Evolutionary conservation across 1,140 invertebrate species (phyloP).

Genomic region (Schlechtendalia chinensis): DNA sequence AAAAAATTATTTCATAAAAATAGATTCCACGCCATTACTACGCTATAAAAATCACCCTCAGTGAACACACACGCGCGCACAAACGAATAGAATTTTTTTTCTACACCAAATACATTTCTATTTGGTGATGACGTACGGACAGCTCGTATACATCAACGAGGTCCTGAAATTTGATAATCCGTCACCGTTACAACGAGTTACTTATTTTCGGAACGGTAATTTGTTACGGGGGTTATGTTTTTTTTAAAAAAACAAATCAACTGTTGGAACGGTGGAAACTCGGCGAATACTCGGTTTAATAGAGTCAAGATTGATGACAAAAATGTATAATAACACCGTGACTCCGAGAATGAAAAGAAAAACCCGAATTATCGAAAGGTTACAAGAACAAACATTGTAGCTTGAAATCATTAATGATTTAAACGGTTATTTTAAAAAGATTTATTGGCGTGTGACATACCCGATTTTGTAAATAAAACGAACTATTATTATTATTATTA

Average conservation of each 20-base stretch:
- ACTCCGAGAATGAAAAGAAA: background rate
- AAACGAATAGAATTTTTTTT: no score
- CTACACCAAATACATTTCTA: background rate
- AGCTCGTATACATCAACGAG: conserved; percentile 3
- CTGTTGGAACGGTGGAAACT: background rate
- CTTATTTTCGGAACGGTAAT: conserved; percentile 30
- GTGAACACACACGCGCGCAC: no score
- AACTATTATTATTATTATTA: background rate
- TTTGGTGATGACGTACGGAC: conserved; percentile 11
- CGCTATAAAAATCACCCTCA: no score
- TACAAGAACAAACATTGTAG: background rate
- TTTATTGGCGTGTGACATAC: background rate
- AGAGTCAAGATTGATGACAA: conserved; percentile 40
- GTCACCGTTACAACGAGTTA: conserved; percentile 41
- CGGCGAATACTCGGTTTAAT: conserved; percentile 24
- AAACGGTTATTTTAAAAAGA: background rate
- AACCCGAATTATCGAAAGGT: no score
- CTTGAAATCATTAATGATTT: conserved; percentile 12
- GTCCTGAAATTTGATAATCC: conserved; percentile 24
- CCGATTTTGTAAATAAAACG: background rate
- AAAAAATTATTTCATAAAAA: no score
- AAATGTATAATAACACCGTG: conserved; percentile 49
- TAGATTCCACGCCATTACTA: no score
- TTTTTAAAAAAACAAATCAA: conserved; percentile 21
- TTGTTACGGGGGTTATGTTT: conserved; percentile 8